Evolutionary conservation across 2,113 vertebrate species (phyloP).

Genomic region (Condylura cristata): DNA sequence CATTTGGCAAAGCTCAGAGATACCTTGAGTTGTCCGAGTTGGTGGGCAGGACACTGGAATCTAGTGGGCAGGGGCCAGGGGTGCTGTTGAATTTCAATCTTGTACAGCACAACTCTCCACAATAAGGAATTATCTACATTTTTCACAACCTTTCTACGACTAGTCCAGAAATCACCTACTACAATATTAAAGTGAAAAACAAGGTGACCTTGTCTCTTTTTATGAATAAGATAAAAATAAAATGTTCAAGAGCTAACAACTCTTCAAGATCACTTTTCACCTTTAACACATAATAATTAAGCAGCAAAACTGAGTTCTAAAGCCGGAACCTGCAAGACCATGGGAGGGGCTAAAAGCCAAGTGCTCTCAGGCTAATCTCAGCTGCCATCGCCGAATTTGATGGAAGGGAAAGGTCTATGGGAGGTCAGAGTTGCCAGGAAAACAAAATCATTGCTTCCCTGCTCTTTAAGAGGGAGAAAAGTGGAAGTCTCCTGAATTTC

Average conservation of each 20-base stretch:
- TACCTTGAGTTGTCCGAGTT: background rate
- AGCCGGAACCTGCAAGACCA: too few species aligned
- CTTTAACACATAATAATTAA: background rate
- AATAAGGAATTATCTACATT: background rate
- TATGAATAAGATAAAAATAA: background rate
- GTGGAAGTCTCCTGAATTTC: background rate
- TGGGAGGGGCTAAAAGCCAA: background rate
- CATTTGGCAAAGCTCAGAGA: background rate
- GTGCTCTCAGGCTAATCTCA: background rate
- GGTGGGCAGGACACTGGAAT: background rate
- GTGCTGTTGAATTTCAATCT: background rate
- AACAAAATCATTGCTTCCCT: background rate
- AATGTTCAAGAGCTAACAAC: background rate
- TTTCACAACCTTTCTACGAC: background rate
- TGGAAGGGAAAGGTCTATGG: background rate
- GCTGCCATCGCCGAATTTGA: background rate
- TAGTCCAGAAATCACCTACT: background rate
- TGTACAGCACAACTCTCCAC: background rate
- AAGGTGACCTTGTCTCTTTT: background rate
- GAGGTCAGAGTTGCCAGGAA: background rate
- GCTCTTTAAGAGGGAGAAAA: conserved; percentile 5
- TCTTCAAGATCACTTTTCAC: background rate
- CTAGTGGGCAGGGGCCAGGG: background rate
- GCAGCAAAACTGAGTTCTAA: too few species aligned
- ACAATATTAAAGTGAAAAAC: background rate